phyloP scores from a whole-genome alignment of 2,888 invertebrate species.

The Hyposoter didymator region DNA sequence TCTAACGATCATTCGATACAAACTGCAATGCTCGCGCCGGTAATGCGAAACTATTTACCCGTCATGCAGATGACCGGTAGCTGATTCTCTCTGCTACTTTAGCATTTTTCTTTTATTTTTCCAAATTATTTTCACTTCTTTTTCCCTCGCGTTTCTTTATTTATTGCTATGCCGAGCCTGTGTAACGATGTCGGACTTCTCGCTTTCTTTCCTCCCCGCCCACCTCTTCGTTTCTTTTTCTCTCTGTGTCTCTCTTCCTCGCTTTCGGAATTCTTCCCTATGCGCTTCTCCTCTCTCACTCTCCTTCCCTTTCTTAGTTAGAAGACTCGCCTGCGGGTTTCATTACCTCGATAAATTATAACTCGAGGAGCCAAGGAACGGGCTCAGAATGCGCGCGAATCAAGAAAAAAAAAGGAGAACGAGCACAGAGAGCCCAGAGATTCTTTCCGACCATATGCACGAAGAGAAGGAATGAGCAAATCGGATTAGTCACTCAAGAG shows the following conservation, averaged over 20 bases:
- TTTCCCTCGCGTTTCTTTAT: constrained; percentile 8
- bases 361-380: constrained; percentile 55
- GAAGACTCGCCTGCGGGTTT: constrained; percentile 65
- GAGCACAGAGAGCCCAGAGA: constrained; percentile 44
- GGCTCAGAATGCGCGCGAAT: constrained; percentile 36
- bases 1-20: constrained; percentile 75
- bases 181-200: constrained; percentile 47
- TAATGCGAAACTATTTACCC: constrained; percentile 80
- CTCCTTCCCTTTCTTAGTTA: constrained; percentile 56
- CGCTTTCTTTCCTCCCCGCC: constrained; percentile 46
- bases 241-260: constrained; percentile 35
- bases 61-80: constrained; percentile 80
- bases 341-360: constrained; percentile 74
- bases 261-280: constrained; percentile 57
- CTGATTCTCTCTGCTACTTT: constrained; percentile 63
- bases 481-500: constrained; percentile 64
- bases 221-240: constrained; percentile 23
- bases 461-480: constrained; percentile 39
- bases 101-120: constrained; percentile 27
- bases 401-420: constrained; percentile 45
- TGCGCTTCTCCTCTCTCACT: constrained; percentile 50
- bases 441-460: constrained; percentile 35
- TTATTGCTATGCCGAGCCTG: constrained; percentile 33
- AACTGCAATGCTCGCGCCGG: constrained; percentile 76
- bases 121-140: constrained; percentile 16